Evolutionary conservation across 1,140 invertebrate genomes (phyloP).

Genomic region (Drosophila asahinai): DNA sequence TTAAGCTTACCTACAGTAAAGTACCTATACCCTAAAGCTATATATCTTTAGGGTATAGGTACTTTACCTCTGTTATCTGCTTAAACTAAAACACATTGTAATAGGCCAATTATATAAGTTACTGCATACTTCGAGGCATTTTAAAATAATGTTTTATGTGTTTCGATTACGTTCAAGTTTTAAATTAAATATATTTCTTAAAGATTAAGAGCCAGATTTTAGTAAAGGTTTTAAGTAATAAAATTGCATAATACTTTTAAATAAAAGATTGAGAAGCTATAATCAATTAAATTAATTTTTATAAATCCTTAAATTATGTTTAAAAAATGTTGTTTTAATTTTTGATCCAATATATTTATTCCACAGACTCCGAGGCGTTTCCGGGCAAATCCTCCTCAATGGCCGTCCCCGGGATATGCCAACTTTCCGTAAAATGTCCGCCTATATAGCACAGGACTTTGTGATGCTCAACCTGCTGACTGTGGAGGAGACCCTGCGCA

Average conservation of each 20-base stretch:
- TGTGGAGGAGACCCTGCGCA: constrained; percentile 88
- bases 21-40: too few species aligned
- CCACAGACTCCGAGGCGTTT: constrained; percentile 84
- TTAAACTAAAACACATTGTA: constrained; percentile 2
- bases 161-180: too few species aligned
- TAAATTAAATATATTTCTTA: too few species aligned
- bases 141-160: too few species aligned
- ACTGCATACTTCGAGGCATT: neutral
- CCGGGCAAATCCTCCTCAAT: constrained; percentile 90
- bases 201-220: too few species aligned
- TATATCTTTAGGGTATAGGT: neutral
- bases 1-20: too few species aligned
- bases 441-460: constrained; percentile 90
- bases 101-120: neutral
- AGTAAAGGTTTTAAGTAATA: too few species aligned
- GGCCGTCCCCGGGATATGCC: constrained; percentile 90
- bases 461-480: constrained; percentile 88
- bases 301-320: neutral
- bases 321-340: neutral
- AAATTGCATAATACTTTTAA: too few species aligned
- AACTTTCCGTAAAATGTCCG: constrained; percentile 88
- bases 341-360: neutral
- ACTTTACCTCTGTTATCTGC: neutral
- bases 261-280: too few species aligned
- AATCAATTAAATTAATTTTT: too few species aligned